phyloP scores from a whole-genome alignment of 1,140 invertebrate genomes.

The Gryon sp. region DNA sequence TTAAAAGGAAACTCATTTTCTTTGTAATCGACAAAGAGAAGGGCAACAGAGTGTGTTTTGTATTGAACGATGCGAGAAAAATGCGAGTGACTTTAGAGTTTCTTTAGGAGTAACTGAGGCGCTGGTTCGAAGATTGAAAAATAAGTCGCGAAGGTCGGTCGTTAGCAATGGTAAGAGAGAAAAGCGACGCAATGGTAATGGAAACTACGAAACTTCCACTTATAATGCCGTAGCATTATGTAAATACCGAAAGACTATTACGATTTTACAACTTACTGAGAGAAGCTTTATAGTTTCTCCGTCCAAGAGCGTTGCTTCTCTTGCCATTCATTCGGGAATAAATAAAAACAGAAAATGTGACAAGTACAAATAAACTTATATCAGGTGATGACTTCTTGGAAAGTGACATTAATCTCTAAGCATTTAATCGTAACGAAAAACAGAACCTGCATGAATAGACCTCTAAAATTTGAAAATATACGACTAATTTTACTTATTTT shows the following conservation, averaged over 20 bases:
- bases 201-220: constrained; percentile 73
- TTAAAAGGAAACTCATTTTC: constrained; percentile 23
- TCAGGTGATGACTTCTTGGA: not conserved
- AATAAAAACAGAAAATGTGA: constrained; percentile 9
- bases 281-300: constrained; percentile 74
- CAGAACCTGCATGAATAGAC: no score
- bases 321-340: constrained; percentile 31
- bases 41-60: constrained; percentile 33
- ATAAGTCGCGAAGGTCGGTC: constrained; percentile 66
- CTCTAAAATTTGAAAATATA: no score
- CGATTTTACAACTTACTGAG: constrained; percentile 76
- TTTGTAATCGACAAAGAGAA: constrained; percentile 52
- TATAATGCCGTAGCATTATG: constrained; percentile 76
- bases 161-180: constrained; percentile 71
- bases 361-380: constrained; percentile 25
- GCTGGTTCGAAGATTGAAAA: constrained; percentile 58
- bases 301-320: constrained; percentile 37
- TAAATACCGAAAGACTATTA: constrained; percentile 77
- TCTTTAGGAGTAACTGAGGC: constrained; percentile 11
- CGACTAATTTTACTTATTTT: no score
- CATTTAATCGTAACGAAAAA: no score
- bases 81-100: constrained; percentile 28
- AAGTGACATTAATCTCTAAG: no score
- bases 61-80: constrained; percentile 31
- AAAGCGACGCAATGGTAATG: constrained; percentile 68